These are phyloP conservation scores for Timandra comae DNA, from an alignment of 2,888 invertebrate genomes.

Conservation along the genomic window DNA sequence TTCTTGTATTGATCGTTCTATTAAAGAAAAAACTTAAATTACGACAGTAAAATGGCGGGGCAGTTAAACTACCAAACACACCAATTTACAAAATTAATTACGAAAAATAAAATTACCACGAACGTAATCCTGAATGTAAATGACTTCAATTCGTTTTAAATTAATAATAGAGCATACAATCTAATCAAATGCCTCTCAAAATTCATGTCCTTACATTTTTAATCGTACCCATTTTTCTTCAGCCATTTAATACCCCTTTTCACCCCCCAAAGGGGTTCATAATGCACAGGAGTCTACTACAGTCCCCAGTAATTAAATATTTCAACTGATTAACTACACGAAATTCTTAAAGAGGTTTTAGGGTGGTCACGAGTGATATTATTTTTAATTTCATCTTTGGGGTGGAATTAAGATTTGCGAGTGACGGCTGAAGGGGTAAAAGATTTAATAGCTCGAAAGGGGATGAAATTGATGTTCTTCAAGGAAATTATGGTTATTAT, in stretches of 20 bases:
- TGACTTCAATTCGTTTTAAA: not conserved
- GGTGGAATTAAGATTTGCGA: conserved; percentile 50
- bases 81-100: no score
- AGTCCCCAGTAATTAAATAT: conserved; percentile 68
- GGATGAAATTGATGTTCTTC: conserved; percentile 47
- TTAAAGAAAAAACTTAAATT: no score
- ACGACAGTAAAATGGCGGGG: no score
- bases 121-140: no score
- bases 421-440: conserved; percentile 47
- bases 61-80: no score
- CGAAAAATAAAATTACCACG: no score
- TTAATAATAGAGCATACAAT: not conserved
- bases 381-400: conserved; percentile 65
- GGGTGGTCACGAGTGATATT: conserved; percentile 50
- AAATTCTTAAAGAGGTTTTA: conserved; percentile 47
- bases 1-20: no score
- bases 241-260: conserved; percentile 20
- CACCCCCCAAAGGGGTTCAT: conserved; percentile 31
- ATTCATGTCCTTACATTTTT: conserved; percentile 14
- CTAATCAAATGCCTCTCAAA: conserved; percentile 13
- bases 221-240: conserved; percentile 19
- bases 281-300: conserved; percentile 40
- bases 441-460: conserved; percentile 46
- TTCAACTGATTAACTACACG: conserved; percentile 71
- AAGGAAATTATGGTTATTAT: conserved; percentile 54